Conservation (phyloP, 1,140 invertebrate genomes). For the Idris sp. region DNA sequence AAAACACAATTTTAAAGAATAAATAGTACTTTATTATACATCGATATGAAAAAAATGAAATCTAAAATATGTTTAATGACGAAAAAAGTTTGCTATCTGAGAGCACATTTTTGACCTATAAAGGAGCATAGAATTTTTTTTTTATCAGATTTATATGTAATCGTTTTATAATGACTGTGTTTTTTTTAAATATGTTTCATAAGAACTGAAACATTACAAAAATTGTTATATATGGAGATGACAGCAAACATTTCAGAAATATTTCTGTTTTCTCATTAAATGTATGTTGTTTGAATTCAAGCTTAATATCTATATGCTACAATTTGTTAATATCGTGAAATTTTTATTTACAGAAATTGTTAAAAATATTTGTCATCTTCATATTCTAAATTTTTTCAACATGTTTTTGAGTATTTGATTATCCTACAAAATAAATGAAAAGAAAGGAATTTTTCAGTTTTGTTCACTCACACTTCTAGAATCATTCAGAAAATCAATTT, state of each 20-base stretch:
- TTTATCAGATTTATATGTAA: too few relatives aligned
- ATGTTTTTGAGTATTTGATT: slow-evolving; percentile 5
- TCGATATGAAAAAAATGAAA: slow-evolving; percentile 67
- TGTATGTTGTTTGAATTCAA: not conserved
- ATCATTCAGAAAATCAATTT: too few relatives aligned
- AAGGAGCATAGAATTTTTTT: slow-evolving; percentile 30
- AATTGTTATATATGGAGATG: too few relatives aligned
- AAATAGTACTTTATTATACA: slow-evolving; percentile 71
- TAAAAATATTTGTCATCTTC: slow-evolving; percentile 14
- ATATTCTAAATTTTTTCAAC: not conserved
- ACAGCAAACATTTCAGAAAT: too few relatives aligned
- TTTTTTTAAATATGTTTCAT: too few relatives aligned
- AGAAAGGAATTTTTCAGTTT: too few relatives aligned
- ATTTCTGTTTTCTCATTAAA: too few relatives aligned
- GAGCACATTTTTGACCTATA: slow-evolving; percentile 41
- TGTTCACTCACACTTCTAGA: too few relatives aligned
- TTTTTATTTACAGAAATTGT: slow-evolving; percentile 25
- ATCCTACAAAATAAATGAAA: not conserved
- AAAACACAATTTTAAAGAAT: slow-evolving; percentile 61
- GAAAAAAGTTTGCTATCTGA: slow-evolving; percentile 39
- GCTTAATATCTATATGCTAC: slow-evolving; percentile 1
- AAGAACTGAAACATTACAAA: not conserved
- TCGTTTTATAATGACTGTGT: too few relatives aligned
- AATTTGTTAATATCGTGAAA: not conserved
- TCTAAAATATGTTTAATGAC: slow-evolving; percentile 65